These are phyloP conservation scores for Coracias cyanogaster DNA, from an alignment of 2,797 vertebrate genomes.

Conservation along the genomic window DNA sequence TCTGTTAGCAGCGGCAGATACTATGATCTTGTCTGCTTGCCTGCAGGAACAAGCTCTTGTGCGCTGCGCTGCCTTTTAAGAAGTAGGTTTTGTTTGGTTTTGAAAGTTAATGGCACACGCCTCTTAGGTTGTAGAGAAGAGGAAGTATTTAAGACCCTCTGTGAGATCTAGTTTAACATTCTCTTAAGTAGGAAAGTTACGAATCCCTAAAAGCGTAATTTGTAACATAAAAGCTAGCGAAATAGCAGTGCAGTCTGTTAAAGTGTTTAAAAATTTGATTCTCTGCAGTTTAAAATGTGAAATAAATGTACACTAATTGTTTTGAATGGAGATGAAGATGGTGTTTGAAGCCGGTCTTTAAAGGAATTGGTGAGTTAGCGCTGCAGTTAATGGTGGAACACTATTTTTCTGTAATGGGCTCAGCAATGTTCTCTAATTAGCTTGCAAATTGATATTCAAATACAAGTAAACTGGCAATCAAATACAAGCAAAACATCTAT, in stretches of 20 bases:
- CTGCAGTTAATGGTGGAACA: slow-evolving; percentile 28
- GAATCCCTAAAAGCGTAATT: slow-evolving; percentile 48
- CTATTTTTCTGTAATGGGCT: slow-evolving; percentile 62
- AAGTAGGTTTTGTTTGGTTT: slow-evolving; percentile 1
- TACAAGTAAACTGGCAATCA: slow-evolving; percentile 71
- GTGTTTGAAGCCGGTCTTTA: slow-evolving; percentile 36
- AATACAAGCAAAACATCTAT: slow-evolving; percentile 56
- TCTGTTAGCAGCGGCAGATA: neutral
- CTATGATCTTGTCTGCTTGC: neutral
- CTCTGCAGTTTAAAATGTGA: slow-evolving; percentile 52
- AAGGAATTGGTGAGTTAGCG: slow-evolving; percentile 47
- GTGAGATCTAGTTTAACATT: slow-evolving; percentile 41
- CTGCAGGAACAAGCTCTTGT: neutral
- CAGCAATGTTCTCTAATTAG: slow-evolving; percentile 64
- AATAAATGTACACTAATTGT: slow-evolving; percentile 68
- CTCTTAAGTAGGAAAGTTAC: slow-evolving; percentile 60
- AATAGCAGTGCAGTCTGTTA: slow-evolving; percentile 44
- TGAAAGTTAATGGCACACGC: slow-evolving; percentile 23
- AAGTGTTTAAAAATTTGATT: slow-evolving; percentile 67
- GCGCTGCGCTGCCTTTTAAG: neutral
- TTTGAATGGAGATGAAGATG: slow-evolving; percentile 33
- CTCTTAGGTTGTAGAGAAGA: neutral
- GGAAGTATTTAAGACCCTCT: neutral
- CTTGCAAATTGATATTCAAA: slow-evolving; percentile 67
- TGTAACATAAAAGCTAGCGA: slow-evolving; percentile 47